Evolutionary conservation across 1,140 invertebrate genomes (phyloP).

Genomic region (Drosophila biarmipes): DNA sequence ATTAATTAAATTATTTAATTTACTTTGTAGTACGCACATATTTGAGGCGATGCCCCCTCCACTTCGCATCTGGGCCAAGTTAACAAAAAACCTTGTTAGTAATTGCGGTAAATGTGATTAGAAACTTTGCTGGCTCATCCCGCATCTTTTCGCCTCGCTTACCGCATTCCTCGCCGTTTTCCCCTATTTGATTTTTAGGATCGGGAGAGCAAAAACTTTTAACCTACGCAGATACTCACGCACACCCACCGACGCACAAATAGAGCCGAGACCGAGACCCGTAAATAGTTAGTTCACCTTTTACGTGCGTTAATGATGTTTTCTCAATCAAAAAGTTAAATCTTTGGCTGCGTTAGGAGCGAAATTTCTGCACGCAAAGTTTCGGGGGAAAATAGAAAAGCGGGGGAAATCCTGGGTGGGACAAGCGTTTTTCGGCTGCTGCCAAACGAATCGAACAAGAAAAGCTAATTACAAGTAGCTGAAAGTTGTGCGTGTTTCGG

Average conservation of each 20-base stretch:
- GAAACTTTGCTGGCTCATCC: conserved; percentile 62
- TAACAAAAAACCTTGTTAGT: conserved; percentile 82
- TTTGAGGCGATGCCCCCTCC: conserved; percentile 16
- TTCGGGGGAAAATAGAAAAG: conserved; percentile 22
- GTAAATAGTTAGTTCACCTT: conserved; percentile 77
- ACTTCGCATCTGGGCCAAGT: conserved; percentile 27
- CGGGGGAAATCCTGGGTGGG: conserved; percentile 5
- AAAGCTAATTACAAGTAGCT: conserved; percentile 82
- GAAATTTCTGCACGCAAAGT: conserved; percentile 68
- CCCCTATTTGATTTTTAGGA: conserved; percentile 79
- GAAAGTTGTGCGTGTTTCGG: conserved; percentile 77
- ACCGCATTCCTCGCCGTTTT: conserved; percentile 56
- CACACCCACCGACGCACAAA: conserved; percentile 7
- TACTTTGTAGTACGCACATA: conserved; percentile 60
- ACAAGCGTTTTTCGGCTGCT: conserved; percentile 66
- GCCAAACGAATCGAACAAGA: conserved; percentile 78
- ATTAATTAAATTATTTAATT: conserved; percentile 81
- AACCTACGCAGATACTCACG: conserved; percentile 56
- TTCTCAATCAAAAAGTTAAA: conserved; percentile 83
- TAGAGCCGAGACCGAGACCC: conserved; percentile 35
- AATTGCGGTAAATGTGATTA: conserved; percentile 82
- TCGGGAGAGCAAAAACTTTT: conserved; percentile 76
- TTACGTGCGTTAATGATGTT: conserved; percentile 83
- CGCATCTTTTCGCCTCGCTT: conserved; percentile 31
- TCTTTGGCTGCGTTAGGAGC: conserved; percentile 69